These are phyloP conservation scores for Loriculus beryllinus DNA, from an alignment of 2,797 vertebrate genomes.

Conservation along the genomic window DNA sequence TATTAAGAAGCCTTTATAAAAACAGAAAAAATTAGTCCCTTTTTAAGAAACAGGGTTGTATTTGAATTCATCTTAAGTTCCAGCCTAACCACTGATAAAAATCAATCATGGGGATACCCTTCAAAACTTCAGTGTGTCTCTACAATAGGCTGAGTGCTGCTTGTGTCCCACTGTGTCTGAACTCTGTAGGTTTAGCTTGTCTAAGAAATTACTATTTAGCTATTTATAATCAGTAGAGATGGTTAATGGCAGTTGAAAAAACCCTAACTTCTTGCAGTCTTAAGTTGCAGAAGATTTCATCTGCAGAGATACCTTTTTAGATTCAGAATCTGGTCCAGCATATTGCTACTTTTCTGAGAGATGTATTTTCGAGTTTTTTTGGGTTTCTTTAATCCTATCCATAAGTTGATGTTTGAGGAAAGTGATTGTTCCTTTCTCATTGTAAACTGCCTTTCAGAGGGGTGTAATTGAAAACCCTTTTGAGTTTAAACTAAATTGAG, in stretches of 20 bases:
- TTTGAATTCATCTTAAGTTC: not conserved
- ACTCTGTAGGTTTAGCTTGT: not conserved
- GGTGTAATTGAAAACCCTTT: not conserved
- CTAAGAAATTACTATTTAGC: not conserved
- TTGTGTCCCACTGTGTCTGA: not conserved
- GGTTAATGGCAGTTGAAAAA: not conserved
- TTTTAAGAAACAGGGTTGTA: not conserved
- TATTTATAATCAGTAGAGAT: not conserved
- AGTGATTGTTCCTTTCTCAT: not conserved
- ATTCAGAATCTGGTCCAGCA: not conserved
- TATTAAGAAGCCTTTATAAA: not conserved
- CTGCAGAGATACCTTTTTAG: not conserved
- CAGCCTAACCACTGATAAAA: not conserved
- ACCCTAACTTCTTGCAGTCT: not conserved
- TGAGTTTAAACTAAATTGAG: not conserved
- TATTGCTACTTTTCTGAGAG: not conserved
- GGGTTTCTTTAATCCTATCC: not conserved
- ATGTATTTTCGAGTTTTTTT: not conserved
- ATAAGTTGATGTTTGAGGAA: not conserved
- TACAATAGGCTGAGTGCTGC: not conserved
- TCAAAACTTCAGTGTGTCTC: not conserved
- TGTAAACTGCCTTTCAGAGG: not conserved
- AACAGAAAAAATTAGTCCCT: not conserved
- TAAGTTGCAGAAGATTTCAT: not conserved
- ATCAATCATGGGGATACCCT: not conserved